phyloP scores from a whole-genome alignment of 2,113 vertebrate species.

The Cyanoderma ruficeps region DNA sequence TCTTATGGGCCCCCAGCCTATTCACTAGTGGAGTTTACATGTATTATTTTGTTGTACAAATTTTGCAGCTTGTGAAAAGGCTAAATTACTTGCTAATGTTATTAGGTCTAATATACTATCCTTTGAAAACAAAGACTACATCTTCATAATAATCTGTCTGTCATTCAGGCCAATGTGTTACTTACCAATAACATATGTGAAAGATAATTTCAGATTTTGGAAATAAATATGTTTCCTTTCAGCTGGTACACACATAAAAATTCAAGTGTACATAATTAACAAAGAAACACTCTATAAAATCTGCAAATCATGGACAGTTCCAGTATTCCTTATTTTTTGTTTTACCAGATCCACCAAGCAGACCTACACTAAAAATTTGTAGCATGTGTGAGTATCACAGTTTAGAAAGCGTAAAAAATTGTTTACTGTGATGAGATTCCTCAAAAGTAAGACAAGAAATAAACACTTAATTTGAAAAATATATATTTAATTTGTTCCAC shows the following conservation, averaged over 20 bases:
- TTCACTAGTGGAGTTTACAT: fast-evolving
- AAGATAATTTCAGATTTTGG: neutral
- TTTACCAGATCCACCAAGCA: neutral
- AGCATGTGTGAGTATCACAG: neutral
- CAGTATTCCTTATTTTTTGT: neutral
- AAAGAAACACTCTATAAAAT: neutral
- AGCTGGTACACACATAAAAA: neutral
- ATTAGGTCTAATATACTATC: neutral
- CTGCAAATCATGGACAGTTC: neutral
- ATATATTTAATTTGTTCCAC: fast-evolving
- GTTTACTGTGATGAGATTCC: neutral
- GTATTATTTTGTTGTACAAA: neutral
- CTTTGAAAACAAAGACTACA: neutral
- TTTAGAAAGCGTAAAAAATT: neutral
- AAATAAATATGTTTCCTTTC: neutral
- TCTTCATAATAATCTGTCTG: neutral
- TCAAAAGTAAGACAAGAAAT: neutral
- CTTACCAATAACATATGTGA: neutral
- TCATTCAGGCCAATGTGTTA: neutral
- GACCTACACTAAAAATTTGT: neutral
- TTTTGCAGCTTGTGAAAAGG: neutral
- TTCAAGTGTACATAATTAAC: neutral
- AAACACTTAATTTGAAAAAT: neutral
- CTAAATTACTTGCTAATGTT: neutral
- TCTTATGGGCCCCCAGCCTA: neutral